Conservation (phyloP, 1,140 invertebrate species). For the Bombus picipes region DNA sequence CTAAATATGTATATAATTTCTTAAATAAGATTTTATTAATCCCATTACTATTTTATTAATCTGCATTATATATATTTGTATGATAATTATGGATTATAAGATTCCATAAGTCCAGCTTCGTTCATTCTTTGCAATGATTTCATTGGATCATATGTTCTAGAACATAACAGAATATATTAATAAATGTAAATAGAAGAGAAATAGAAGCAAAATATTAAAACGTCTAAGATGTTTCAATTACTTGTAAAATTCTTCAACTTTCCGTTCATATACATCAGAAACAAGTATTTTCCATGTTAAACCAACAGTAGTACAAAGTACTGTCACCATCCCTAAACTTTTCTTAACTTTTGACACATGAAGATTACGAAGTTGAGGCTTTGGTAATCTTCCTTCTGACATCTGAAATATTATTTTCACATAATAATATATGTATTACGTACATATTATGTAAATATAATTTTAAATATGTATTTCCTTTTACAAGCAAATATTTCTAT, state of each 20-base stretch:
- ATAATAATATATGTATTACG: neutral
- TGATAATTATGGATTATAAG: slow-evolving; percentile 35
- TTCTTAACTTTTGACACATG: slow-evolving; percentile 73
- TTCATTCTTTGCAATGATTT: slow-evolving; percentile 80
- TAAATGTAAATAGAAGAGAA: neutral
- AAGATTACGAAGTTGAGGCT: slow-evolving; percentile 82
- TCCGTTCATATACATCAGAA: slow-evolving; percentile 76
- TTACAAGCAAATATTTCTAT: neutral
- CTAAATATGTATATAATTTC: slow-evolving; percentile 35
- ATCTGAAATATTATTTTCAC: slow-evolving; percentile 59
- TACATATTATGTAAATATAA: neutral
- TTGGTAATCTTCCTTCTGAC: slow-evolving; percentile 66
- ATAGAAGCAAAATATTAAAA: slow-evolving; percentile 1
- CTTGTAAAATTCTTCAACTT: slow-evolving; percentile 83
- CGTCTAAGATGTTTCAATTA: slow-evolving; percentile 65
- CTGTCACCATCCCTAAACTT: slow-evolving; percentile 69
- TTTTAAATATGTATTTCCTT: neutral
- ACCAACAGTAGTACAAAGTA: slow-evolving; percentile 53
- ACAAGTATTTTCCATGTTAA: slow-evolving; percentile 71
- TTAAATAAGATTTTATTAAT: slow-evolving; percentile 36
- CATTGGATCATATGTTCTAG: slow-evolving; percentile 82
- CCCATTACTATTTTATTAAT: slow-evolving; percentile 39
- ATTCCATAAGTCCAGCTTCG: slow-evolving; percentile 80
- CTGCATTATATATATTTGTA: slow-evolving; percentile 45
- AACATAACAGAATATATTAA: slow-evolving; percentile 57